A percentile compares a stretch with the other conserved stretches of the same genome.
Evolutionary conservation across 2,113 vertebrate genomes (phyloP).

Genomic region (Anser cygnoides): DNA sequence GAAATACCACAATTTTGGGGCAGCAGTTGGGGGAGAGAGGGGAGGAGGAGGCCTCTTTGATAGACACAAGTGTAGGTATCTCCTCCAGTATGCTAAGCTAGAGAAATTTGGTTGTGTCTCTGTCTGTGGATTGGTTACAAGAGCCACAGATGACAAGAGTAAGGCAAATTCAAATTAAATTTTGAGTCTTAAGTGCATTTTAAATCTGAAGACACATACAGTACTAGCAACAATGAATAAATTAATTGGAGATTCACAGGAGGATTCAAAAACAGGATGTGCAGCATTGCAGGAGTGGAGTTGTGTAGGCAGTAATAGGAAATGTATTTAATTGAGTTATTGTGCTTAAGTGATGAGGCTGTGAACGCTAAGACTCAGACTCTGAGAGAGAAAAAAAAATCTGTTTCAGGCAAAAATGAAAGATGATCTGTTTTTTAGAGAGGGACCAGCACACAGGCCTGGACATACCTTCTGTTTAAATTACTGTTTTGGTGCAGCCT

Average conservation of each 20-base stretch:
- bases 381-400: neutral
- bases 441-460: rapidly evolving
- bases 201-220: neutral
- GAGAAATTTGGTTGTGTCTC: neutral
- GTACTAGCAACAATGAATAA: neutral
- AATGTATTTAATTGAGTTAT: neutral
- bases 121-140: neutral
- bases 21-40: neutral
- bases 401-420: neutral
- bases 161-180: neutral
- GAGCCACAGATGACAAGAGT: neutral
- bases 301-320: neutral
- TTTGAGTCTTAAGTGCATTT: neutral
- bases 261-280: conserved; percentile 2
- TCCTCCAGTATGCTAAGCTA: neutral
- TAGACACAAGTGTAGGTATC: neutral
- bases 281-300: neutral
- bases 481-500: neutral
- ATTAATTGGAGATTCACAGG: neutral
- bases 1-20: neutral
- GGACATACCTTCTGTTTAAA: neutral
- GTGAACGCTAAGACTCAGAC: neutral
- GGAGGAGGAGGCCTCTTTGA: neutral
- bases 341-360: neutral
- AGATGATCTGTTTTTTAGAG: neutral